Evolutionary conservation across 2,113 vertebrate genomes (phyloP).

Genomic region (Oplegnathus fasciatus): DNA sequence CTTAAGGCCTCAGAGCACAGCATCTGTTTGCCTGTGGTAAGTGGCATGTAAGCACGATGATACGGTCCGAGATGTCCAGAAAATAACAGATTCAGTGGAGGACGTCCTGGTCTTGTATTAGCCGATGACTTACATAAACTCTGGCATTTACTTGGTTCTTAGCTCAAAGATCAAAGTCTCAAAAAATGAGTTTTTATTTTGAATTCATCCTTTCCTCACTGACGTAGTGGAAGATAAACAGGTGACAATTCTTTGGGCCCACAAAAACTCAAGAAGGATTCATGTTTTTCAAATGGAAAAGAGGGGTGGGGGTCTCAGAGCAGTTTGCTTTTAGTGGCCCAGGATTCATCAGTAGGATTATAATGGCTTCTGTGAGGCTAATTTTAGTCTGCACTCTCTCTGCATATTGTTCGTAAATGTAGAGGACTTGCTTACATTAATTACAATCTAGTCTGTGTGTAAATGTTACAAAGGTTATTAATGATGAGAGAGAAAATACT

Average conservation of each 20-base stretch:
- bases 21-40: not conserved
- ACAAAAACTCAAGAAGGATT: not conserved
- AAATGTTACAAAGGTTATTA: conserved; percentile 34
- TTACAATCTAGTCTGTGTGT: not conserved
- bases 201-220: not conserved
- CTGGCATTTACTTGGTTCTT: too few species aligned
- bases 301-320: not conserved
- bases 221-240: not conserved
- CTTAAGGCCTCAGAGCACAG: not conserved
- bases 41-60: not conserved
- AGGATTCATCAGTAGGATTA: not conserved
- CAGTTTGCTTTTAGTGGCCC: conserved; percentile 1
- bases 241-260: not conserved
- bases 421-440: conserved; percentile 12
- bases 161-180: not conserved
- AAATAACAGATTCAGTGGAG: not conserved
- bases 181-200: not conserved
- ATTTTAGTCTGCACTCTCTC: not conserved
- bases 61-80: not conserved
- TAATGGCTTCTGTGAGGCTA: not conserved
- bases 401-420: conserved; percentile 11
- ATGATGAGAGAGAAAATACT: conserved; percentile 7
- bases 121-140: too few species aligned
- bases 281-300: not conserved
- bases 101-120: not conserved